Evolutionary conservation across 2,113 vertebrate genomes (phyloP), one percentile per base, ranked within the genome.

Genomic region (Chrysochloris asiatica): DNA sequence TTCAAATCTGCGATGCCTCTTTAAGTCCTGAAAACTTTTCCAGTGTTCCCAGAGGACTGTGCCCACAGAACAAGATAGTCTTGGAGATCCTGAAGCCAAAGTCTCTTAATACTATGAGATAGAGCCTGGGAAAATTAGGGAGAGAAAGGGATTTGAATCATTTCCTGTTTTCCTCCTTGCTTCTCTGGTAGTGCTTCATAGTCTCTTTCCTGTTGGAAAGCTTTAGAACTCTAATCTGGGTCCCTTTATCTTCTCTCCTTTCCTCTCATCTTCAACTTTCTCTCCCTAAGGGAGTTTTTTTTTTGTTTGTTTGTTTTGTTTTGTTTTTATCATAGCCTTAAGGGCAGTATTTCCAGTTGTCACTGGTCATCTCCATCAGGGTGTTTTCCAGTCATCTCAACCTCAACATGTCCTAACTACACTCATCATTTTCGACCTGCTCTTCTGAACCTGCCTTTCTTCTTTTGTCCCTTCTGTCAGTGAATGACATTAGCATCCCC

Each of bases 1-100:
- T 92, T 75, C 28, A 72, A 56, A 79, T 38, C 45, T 85, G n/a
- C 36, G 59, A 90, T 7, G 4, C 2, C 4, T 56, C 48, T 38
- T 92, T 67, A 59, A 71, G 65, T 83, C 36, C 52, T 28, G 26
- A 89, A 83, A 93, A 9, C 80, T 38, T 52, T 88, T 93, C 54
- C 43, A 75, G 76, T 71, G 17, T 19, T 89, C 54, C 47, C 75
- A 63, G 93, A 67, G 19, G 75, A n/a, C 52, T 79, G 17, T 61
- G 73, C 16, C 43, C 78, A 50, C n/a, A n/a, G n/a, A n/a, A 63
- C 71, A 79, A 84, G 45, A 67, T 14, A 24, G 50, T 41, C 43
- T 85, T 88, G 73, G 48, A 84, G 69, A 56, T 77, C 1, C 6
- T 28, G 72, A 56, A 92, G 38, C 33, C 14, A 30, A 72, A 86